Percentiles rank a stretch among this genome's conserved stretches.
Evolutionary conservation across 1,140 invertebrate species (phyloP).

Genomic region (Neodiprion lecontei): DNA sequence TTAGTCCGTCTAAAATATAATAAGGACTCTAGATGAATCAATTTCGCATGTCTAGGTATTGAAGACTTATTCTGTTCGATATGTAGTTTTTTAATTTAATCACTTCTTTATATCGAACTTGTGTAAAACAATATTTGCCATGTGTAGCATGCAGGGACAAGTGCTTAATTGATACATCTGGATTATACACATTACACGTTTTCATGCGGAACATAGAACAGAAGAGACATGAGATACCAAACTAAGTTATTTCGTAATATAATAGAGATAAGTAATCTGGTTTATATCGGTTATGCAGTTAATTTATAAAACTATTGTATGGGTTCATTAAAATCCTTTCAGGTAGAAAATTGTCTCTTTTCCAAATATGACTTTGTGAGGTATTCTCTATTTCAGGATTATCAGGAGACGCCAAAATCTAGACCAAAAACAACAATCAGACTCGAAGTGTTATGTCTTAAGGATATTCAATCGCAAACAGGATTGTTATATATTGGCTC

Average conservation of each 20-base stretch:
- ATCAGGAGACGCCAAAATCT: background rate
- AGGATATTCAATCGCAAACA: background rate
- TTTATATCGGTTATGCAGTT: background rate
- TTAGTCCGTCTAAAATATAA: background rate
- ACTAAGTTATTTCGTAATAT: background rate
- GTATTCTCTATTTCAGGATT: background rate
- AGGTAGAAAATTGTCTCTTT: background rate
- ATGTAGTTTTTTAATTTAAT: background rate
- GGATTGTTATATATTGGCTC: slow-evolving; percentile 38
- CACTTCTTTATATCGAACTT: background rate
- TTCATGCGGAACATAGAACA: background rate
- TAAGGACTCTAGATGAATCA: background rate
- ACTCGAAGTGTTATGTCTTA: background rate
- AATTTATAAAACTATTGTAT: background rate
- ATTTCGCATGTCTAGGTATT: background rate
- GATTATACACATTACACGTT: background rate
- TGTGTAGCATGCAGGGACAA: background rate
- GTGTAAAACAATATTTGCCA: background rate
- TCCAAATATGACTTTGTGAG: background rate
- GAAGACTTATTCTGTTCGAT: background rate
- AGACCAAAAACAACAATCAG: background rate
- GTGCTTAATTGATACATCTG: background rate
- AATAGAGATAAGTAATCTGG: slow-evolving; percentile 7
- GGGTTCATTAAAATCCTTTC: background rate
- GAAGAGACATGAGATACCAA: background rate